Percentiles rank a stretch among this genome's conserved stretches.
Conservation (phyloP, 2,113 vertebrate genomes). For the Salvelinus fontinalis region DNA sequence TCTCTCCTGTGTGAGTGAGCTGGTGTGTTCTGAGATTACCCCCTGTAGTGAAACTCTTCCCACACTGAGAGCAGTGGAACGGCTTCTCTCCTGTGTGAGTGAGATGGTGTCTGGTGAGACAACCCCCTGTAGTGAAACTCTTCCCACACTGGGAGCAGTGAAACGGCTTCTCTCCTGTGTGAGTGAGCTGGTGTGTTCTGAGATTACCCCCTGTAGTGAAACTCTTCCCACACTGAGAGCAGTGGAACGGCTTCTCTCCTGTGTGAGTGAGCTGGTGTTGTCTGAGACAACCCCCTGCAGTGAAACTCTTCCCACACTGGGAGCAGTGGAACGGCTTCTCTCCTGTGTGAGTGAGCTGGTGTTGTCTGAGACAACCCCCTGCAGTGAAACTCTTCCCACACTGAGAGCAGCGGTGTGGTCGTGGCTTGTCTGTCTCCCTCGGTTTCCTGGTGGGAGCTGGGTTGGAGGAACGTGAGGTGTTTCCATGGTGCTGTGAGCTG, state of each 20-base stretch:
- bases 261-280: background rate
- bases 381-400: background rate
- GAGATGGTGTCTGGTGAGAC: background rate
- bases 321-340: background rate
- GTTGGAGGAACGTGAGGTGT: too few species aligned
- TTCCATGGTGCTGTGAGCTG: too few species aligned
- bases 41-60: background rate
- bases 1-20: slow-evolving; percentile 1
- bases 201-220: background rate
- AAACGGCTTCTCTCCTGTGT: too few species aligned
- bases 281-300: too few species aligned
- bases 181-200: too few species aligned
- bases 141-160: too few species aligned
- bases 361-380: too few species aligned
- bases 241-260: background rate
- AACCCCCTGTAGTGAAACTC: too few species aligned
- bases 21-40: background rate
- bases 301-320: background rate
- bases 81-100: slow-evolving; percentile 8
- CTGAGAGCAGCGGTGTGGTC: background rate
- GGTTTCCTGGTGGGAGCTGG: too few species aligned
- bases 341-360: too few species aligned
- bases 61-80: background rate
- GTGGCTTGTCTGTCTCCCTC: too few species aligned
- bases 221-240: background rate